Conservation (phyloP, 2,888 invertebrate genomes). For the Sinhomidia bicolor region DNA sequence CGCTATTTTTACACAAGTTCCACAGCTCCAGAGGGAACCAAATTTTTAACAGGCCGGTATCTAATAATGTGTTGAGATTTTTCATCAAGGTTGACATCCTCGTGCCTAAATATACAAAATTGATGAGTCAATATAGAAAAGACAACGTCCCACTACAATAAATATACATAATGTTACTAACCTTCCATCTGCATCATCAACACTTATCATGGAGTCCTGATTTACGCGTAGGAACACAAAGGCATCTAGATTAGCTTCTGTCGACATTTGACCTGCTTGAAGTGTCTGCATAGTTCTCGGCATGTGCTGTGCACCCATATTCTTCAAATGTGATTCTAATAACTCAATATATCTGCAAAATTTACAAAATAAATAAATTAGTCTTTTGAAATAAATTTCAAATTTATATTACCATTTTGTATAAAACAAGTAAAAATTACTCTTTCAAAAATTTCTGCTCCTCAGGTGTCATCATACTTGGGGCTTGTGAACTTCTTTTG, state of each 20-base stretch:
- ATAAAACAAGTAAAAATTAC: slow-evolving; percentile 25
- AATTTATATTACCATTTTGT: not conserved
- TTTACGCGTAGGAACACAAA: slow-evolving; percentile 59
- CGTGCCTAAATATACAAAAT: slow-evolving; percentile 31
- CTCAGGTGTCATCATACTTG: slow-evolving; percentile 54
- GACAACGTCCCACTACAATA: not conserved
- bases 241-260: slow-evolving; percentile 34
- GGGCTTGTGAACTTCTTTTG: slow-evolving; percentile 27
- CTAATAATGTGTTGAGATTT: slow-evolving; percentile 63
- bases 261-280: slow-evolving; percentile 32
- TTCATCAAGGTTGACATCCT: slow-evolving; percentile 60
- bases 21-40: slow-evolving; percentile 53
- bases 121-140: not conserved
- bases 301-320: slow-evolving; percentile 54
- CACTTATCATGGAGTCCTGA: slow-evolving; percentile 55
- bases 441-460: slow-evolving; percentile 66
- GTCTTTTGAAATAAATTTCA: too few species aligned
- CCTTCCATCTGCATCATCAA: slow-evolving; percentile 67
- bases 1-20: slow-evolving; percentile 36
- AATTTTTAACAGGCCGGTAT: slow-evolving; percentile 51
- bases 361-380: too few species aligned
- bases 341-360: slow-evolving; percentile 46
- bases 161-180: not conserved
- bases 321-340: slow-evolving; percentile 52
- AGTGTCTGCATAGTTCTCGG: slow-evolving; percentile 50